phyloP scores from a whole-genome alignment of 2,113 vertebrate species.

The Nipponia nippon region DNA sequence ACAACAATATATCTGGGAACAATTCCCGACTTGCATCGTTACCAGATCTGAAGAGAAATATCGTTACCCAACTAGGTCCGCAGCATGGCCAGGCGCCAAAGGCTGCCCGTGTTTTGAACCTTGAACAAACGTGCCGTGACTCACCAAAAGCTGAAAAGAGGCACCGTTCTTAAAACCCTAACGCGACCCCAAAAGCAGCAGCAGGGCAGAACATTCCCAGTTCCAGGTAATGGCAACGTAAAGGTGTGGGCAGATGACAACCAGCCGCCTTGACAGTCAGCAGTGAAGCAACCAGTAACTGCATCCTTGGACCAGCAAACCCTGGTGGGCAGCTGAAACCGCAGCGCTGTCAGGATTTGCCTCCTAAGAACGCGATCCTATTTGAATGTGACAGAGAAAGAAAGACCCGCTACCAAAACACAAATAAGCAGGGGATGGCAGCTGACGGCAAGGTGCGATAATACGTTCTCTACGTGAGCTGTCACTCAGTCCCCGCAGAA shows the following conservation, averaged over 20 bases:
- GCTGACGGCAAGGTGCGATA: neutral
- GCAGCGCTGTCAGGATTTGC: neutral
- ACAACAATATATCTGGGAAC: neutral
- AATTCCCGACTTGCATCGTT: neutral
- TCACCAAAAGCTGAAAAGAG: neutral
- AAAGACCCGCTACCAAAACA: neutral
- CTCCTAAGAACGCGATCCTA: rapidly evolving
- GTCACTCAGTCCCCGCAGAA: neutral
- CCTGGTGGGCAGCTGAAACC: neutral
- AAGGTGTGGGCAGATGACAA: neutral
- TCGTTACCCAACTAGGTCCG: rapidly evolving
- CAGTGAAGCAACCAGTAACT: neutral
- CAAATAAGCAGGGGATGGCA: neutral
- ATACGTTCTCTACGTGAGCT: neutral
- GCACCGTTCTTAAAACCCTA: neutral
- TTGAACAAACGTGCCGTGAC: rapidly evolving
- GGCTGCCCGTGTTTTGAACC: rapidly evolving
- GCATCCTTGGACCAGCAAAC: neutral
- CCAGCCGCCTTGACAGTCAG: neutral
- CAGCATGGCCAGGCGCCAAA: rapidly evolving
- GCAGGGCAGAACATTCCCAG: neutral
- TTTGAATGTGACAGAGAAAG: neutral
- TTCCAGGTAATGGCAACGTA: neutral
- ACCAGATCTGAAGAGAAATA: neutral
- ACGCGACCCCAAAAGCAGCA: neutral